phyloP scores from a whole-genome alignment of 2,888 invertebrate species.

The Trichacis sp. region DNA sequence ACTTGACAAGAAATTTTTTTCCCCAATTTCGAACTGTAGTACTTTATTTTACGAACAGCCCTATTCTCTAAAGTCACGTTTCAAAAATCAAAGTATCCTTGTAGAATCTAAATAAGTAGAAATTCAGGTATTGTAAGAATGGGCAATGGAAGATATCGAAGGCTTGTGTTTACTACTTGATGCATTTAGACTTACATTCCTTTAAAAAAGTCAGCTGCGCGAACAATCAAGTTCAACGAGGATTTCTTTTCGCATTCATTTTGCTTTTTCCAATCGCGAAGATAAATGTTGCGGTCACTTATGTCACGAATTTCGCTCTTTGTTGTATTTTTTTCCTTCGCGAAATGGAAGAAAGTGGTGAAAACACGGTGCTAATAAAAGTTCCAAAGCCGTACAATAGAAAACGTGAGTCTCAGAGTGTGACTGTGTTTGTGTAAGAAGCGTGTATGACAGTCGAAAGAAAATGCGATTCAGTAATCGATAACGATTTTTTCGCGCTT shows the following conservation, averaged over 20 bases:
- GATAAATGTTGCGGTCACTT: too few species aligned
- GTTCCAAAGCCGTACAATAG: constrained; percentile 53
- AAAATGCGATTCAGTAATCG: constrained; percentile 35
- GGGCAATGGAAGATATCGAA: too few species aligned
- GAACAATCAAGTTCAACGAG: constrained; percentile 4
- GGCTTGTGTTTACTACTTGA: background rate
- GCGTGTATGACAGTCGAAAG: constrained; percentile 29
- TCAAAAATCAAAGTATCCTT: too few species aligned
- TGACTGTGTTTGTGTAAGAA: constrained; percentile 36
- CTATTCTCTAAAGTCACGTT: constrained; percentile 7
- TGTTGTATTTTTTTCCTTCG: too few species aligned
- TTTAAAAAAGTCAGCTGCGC: constrained; percentile 7
- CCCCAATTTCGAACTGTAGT: too few species aligned
- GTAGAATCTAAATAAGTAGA: constrained; percentile 5
- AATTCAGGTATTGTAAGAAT: background rate
- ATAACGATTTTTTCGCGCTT: constrained; percentile 27
- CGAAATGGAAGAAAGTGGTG: constrained; percentile 7
- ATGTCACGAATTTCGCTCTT: too few species aligned
- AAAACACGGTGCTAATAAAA: constrained; percentile 64
- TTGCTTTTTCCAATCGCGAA: too few species aligned
- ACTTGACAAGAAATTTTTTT: constrained; percentile 10
- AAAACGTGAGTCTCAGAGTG: constrained; percentile 19
- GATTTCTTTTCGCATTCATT: too few species aligned
- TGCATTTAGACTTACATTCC: constrained; percentile 4
- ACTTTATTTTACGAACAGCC: constrained; percentile 21